A percentile compares a stretch with the other conserved stretches of the same genome.
Conservation (phyloP, 2,888 invertebrate species). For the Petrolisthes cinctipes region DNA sequence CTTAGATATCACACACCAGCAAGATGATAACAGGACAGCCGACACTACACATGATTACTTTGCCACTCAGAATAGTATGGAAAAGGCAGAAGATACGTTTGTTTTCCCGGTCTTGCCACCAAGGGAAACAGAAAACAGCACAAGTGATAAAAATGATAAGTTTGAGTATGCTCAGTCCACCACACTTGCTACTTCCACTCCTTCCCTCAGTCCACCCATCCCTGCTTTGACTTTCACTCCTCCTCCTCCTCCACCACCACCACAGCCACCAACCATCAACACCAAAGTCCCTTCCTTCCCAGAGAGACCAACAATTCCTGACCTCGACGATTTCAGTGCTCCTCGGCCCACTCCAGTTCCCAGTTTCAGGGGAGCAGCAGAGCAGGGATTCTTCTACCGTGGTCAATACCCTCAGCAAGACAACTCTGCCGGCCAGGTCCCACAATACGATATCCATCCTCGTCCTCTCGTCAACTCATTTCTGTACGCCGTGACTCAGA, state of each 20-base stretch:
- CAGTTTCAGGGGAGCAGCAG: not conserved
- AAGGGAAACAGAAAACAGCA: constrained; percentile 9
- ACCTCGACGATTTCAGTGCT: not conserved
- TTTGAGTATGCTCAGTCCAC: not conserved
- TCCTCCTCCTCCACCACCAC: not conserved
- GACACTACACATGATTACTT: no score
- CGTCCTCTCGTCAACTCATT: no score
- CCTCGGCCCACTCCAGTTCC: constrained; percentile 8
- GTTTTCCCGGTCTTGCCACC: not conserved
- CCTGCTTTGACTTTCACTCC: not conserved
- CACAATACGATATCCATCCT: no score
- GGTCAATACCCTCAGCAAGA: constrained; percentile 23
- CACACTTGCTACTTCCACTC: constrained; percentile 6
- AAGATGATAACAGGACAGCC: no score
- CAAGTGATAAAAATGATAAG: not conserved
- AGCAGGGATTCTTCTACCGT: constrained; percentile 18
- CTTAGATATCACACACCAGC: not conserved
- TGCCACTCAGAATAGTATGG: no score
- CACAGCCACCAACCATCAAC: not conserved
- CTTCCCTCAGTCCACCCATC: not conserved
- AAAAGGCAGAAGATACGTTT: not conserved
- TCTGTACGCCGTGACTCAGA: no score
- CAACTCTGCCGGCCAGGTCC: not conserved
- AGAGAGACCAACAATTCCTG: not conserved
- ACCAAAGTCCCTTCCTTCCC: not conserved